Evolutionary conservation across 2,797 vertebrate genomes (phyloP).

Genomic region (Brotula barbata): DNA sequence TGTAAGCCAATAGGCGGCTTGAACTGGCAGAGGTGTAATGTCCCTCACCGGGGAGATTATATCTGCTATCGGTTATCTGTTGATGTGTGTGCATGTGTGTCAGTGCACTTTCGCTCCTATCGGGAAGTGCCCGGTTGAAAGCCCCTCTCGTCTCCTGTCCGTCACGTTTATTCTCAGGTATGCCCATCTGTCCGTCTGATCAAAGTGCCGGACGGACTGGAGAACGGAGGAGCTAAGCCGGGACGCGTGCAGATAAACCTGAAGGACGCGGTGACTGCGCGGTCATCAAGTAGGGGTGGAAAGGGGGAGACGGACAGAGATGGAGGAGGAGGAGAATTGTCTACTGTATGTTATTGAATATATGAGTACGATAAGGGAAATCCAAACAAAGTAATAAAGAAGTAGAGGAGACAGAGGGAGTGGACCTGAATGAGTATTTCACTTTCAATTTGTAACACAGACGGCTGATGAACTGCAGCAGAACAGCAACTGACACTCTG

Average conservation of each 20-base stretch:
- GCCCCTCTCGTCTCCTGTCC: conserved; percentile 48
- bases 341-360: conserved; percentile 10
- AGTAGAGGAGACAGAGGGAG: background rate
- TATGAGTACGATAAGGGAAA: background rate
- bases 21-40: no score
- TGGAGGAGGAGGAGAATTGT: conserved; percentile 1
- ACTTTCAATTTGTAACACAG: background rate
- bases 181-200: conserved; percentile 27
- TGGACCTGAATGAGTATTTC: background rate
- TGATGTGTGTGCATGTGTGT: conserved; percentile 16
- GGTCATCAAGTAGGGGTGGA: background rate
- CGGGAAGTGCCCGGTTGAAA: conserved; percentile 56
- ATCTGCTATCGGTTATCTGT: conserved; percentile 26
- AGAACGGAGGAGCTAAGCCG: conserved; percentile 9
- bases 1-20: background rate
- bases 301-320: background rate
- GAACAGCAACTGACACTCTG: conserved; percentile 6
- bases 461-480: conserved; percentile 22
- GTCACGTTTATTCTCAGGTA: conserved; percentile 52
- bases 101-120: conserved; percentile 26
- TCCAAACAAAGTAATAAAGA: conserved; percentile 30
- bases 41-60: background rate
- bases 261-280: background rate
- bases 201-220: conserved; percentile 31
- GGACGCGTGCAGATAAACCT: conserved; percentile 30